A percentile compares a stretch with the other conserved stretches of the same genome.
These are phyloP conservation scores for Eilema depressum DNA, from an alignment of 2,888 invertebrate species.

Conservation along the genomic window DNA sequence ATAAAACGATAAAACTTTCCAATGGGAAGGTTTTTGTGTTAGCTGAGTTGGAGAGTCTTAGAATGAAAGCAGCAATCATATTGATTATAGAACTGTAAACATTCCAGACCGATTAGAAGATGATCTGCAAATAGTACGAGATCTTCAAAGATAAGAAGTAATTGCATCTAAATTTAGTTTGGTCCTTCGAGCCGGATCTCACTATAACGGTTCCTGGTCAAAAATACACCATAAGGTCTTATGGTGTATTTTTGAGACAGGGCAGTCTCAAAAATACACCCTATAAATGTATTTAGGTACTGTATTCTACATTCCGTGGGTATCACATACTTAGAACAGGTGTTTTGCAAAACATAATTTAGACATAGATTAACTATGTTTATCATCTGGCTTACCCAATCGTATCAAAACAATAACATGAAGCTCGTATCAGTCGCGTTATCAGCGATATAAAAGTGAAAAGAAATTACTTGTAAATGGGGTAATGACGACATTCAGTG, in stretches of 20 bases:
- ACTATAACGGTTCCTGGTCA: too few species aligned
- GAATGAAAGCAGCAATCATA: neutral
- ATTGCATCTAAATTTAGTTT: neutral
- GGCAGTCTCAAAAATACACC: too few species aligned
- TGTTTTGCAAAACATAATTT: neutral
- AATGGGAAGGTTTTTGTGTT: neutral
- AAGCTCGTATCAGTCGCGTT: slow-evolving; percentile 28
- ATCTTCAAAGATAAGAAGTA: neutral
- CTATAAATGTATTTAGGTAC: too few species aligned
- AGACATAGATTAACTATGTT: neutral
- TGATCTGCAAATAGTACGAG: neutral
- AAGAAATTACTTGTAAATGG: slow-evolving; percentile 7
- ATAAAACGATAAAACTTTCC: slow-evolving; percentile 12
- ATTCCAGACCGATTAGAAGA: neutral
- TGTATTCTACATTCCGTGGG: too few species aligned
- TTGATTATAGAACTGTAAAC: neutral
- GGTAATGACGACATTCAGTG: neutral
- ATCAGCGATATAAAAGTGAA: slow-evolving; percentile 34
- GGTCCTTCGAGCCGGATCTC: too few species aligned
- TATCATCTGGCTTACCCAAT: slow-evolving; percentile 4
- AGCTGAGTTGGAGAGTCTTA: neutral
- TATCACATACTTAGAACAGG: neutral
- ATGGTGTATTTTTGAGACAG: too few species aligned
- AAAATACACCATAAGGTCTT: too few species aligned
- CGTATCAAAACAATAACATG: slow-evolving; percentile 41